A percentile compares a stretch with the other conserved stretches of the same genome.
Evolutionary conservation across 2,797 vertebrate species (phyloP).

Genomic region (Peromyscus nudipes): DNA sequence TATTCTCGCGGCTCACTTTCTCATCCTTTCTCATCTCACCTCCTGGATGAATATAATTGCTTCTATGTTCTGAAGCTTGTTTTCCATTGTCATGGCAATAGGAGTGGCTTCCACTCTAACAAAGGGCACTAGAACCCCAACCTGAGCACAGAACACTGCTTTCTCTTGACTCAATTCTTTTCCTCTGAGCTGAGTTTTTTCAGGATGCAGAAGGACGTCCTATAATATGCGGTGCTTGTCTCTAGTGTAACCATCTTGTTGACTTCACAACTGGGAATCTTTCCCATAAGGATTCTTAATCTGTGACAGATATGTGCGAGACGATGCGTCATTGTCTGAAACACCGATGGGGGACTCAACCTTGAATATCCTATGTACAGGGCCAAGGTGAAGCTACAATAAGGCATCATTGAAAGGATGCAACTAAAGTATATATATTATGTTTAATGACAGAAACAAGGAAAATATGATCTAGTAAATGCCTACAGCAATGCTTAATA

Average conservation of each 20-base stretch:
- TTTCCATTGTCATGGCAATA: background rate
- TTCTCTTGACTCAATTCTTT: background rate
- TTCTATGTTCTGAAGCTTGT: background rate
- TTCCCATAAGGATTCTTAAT: background rate
- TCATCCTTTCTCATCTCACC: background rate
- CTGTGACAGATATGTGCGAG: background rate
- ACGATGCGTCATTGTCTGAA: background rate
- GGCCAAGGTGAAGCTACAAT: background rate
- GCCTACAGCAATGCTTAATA: background rate
- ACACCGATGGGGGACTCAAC: background rate
- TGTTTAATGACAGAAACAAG: conserved; percentile 25
- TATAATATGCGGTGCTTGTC: background rate
- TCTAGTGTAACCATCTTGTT: background rate
- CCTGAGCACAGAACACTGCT: background rate
- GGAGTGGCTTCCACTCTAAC: background rate
- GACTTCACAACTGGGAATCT: background rate
- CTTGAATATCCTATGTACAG: background rate
- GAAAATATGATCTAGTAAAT: background rate
- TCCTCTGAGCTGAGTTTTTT: conserved; percentile 44
- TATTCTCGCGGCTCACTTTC: background rate
- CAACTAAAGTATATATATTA: conserved; percentile 22
- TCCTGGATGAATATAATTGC: background rate
- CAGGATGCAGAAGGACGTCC: background rate
- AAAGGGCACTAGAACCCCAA: background rate
- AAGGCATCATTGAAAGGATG: background rate